Evolutionary conservation across 2,113 vertebrate genomes (phyloP), one percentile per base, ranked within the genome.

Genomic region (Chloebia gouldiae): DNA sequence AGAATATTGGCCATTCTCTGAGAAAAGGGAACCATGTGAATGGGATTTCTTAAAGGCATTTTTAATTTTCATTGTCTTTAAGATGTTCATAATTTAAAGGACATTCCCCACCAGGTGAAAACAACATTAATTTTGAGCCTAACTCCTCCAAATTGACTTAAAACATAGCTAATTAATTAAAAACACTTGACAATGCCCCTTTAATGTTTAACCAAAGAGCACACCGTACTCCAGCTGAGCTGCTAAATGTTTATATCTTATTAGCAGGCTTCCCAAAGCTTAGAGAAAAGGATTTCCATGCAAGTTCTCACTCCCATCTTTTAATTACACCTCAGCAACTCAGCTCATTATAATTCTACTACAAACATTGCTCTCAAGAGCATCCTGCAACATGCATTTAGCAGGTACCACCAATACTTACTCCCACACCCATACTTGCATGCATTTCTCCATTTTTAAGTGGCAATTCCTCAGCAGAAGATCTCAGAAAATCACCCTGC

Each of bases 81-180:
- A 90, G 75, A 86, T n/a, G 39, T 37, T 88, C 24, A 33, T 54
- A 80, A 70, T 88, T 86, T 59, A 66, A 95, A 93, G 66, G 79
- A 30, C 22, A 24, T 77, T 86, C 68, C 68, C 81, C 23, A 86
- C 51, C 71, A 95, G 92, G 90, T 97, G 79, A 93, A 94, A 95
- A 86, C 63, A 91, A 66, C 81, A 83, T 90, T 75, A 59, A 88
- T 77, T 94, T 87, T 88, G 78, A 94, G 71, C 64, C 28, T 82
- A 93, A 71, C 59, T 49, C 51, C 71, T 95, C 85, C 79, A 95
- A 93, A 92, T 73, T 72, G 23, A 93, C 95, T 95, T 92, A 73
- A 90, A 95, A 87, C 71, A 59, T 17, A 92, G 64, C 59, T 90
- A 94, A 95, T 96, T 95, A 94, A 93, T 96, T 93, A 95, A 92